Evolutionary conservation across 2,113 vertebrate species (phyloP).

Genomic region (Tachysurus vachellii): DNA sequence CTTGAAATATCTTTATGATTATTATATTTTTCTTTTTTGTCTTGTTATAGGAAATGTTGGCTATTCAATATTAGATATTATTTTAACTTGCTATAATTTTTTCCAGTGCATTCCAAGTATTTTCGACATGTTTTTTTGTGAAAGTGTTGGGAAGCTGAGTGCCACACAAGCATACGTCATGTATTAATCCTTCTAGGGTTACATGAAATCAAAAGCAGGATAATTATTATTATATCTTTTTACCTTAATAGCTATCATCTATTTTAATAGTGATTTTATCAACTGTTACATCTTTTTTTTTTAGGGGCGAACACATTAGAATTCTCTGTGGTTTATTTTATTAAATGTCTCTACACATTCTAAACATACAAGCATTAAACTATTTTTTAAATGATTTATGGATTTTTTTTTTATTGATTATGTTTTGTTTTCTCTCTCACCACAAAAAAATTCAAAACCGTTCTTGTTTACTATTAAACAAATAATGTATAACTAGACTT

Average conservation of each 20-base stretch:
- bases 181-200: neutral
- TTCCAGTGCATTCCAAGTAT: neutral
- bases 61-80: neutral
- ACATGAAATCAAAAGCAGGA: neutral
- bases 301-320: neutral
- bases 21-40: no score
- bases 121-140: neutral
- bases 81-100: neutral
- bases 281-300: neutral
- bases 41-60: neutral
- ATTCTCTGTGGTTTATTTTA: neutral
- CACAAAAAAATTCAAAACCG: neutral
- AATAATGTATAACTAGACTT: conserved; percentile 4
- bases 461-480: conserved; percentile 8
- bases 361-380: neutral
- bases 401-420: neutral
- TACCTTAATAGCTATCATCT: neutral
- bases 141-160: neutral
- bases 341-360: neutral
- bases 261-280: neutral
- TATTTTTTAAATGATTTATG: conserved; percentile 9
- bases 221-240: neutral
- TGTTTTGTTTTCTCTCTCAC: neutral
- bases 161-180: neutral
- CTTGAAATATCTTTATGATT: neutral